Conservation (phyloP, 1,140 invertebrate species). For the Drosophila bifasciata region DNA sequence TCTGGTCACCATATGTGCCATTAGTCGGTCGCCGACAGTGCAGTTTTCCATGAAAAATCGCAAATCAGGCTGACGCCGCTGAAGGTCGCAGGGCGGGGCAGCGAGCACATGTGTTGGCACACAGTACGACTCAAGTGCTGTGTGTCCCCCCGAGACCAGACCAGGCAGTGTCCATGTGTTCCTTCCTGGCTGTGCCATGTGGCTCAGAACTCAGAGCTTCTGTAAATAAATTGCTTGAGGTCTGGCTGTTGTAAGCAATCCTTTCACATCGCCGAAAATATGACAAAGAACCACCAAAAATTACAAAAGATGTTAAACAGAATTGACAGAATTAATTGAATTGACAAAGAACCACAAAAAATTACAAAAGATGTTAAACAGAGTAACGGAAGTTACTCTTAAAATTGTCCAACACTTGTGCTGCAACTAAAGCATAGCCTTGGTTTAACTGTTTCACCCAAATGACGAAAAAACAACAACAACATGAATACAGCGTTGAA, state of each 20-base stretch:
- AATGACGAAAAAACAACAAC: too few relatives aligned
- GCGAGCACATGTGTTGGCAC: constrained; percentile 1
- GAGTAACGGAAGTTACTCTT: constrained; percentile 6
- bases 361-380: constrained; percentile 29
- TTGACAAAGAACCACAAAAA: constrained; percentile 3
- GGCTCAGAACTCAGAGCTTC: constrained; percentile 8
- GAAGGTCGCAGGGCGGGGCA: constrained; percentile 48
- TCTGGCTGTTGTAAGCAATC: constrained; percentile 11
- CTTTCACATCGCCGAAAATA: constrained; percentile 16
- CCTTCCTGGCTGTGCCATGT: constrained; percentile 6
- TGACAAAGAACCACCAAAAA: constrained; percentile 3
- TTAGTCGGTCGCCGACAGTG: constrained; percentile 44
- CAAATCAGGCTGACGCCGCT: constrained; percentile 66
- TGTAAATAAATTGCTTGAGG: constrained; percentile 14
- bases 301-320: constrained; percentile 28
- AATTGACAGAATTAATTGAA: too few relatives aligned
- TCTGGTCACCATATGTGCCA: constrained; percentile 75
- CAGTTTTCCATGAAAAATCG: constrained; percentile 78
- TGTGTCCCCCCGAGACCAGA: constrained; percentile 1
- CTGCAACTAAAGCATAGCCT: not conserved
- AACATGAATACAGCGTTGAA: not conserved
- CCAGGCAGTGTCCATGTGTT: constrained; percentile 21
- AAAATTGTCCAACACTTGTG: not conserved
- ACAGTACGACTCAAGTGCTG: not conserved
- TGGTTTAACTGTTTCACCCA: too few relatives aligned